Evolutionary conservation across 2,888 invertebrate species (phyloP), one percentile per base, ranked within the genome.

Genomic region (Prenolepis imparis): DNA sequence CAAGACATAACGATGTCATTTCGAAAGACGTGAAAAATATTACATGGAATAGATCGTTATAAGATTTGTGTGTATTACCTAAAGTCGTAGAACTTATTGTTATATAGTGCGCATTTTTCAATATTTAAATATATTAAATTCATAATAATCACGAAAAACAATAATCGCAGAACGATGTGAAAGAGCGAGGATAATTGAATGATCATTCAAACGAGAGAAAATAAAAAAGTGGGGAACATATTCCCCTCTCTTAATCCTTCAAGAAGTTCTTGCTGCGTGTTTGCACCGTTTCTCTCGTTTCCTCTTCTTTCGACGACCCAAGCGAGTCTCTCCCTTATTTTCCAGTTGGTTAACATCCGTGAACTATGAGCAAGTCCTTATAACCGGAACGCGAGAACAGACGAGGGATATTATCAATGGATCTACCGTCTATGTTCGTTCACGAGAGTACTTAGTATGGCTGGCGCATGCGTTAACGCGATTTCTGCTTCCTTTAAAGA

Each of bases 271-370:
- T 78, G 64, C 32, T 52, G 59, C 55, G 28, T 77, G 63, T 75
- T 81, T 64, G 52, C 78, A 57, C 36, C 72, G 75, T 83, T 48
- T 63, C 85, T 86, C 67, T 75, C 63, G 83, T 67, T 84, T 85
- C 84, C 74, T 85, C 68, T 63, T 83, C 82, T 81, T 83, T 82
- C 85, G 66, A 66, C 86, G 84, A 82, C 77, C 75, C 78, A 63
- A 55, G 63, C 83, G 67, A 82, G 83, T 83, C 86, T 83, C 86
- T 86, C 89, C 86, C 86, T 88, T 89, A 90, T 90, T 90, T 90
- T 90, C 90, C 89, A 90, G 86, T 86, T 90, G 89, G 88, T 91
- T 91, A 90, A 90, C 91, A 89, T 90, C 89, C 90, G 82, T 87
- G 89, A 90, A 86, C 89, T 90, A 89, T 87, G 88, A 86, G 87